phyloP scores from a whole-genome alignment of 92 coral and sea anemone genomes.

The Heteractis magnifica region DNA sequence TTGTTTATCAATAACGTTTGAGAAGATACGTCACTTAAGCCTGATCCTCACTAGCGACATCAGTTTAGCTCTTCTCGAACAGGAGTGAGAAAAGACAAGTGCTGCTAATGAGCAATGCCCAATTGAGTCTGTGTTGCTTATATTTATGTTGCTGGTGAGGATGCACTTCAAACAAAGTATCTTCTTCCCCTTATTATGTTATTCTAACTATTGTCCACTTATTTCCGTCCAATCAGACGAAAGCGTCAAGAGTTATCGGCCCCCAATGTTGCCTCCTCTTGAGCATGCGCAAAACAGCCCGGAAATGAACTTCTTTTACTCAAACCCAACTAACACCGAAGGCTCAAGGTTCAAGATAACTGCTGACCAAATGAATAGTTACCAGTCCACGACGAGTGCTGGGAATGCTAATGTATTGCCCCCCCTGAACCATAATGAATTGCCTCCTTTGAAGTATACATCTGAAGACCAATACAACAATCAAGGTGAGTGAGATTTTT shows the following conservation, averaged over 20 bases:
- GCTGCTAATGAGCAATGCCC: no score
- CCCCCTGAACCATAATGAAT: conserved; percentile 76
- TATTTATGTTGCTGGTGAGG: no score
- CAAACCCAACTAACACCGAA: conserved; percentile 41
- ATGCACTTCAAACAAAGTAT: not conserved
- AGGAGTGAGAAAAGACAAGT: no score
- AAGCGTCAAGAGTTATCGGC: conserved; percentile 35
- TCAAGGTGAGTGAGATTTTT: not conserved
- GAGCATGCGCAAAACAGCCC: conserved; percentile 53
- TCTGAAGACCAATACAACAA: conserved; percentile 15
- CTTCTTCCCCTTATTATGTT: not conserved
- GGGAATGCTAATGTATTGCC: conserved; percentile 57
- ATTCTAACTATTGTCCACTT: not conserved
- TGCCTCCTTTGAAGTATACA: conserved; percentile 72
- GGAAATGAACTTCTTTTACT: conserved; percentile 46
- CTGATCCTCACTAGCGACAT: no score
- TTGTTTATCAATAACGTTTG: no score
- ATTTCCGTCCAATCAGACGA: conserved; percentile 17
- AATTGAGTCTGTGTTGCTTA: no score
- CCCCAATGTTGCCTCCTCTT: conserved; percentile 47
- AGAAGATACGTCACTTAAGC: no score
- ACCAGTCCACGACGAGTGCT: conserved; percentile 13
- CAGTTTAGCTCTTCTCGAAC: no score
- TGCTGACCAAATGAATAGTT: conserved; percentile 32
- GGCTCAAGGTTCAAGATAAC: conserved; percentile 40